Base-by-base conservation (phyloP, 2,797 vertebrate genomes). In the Helostoma temminkii region DNA sequence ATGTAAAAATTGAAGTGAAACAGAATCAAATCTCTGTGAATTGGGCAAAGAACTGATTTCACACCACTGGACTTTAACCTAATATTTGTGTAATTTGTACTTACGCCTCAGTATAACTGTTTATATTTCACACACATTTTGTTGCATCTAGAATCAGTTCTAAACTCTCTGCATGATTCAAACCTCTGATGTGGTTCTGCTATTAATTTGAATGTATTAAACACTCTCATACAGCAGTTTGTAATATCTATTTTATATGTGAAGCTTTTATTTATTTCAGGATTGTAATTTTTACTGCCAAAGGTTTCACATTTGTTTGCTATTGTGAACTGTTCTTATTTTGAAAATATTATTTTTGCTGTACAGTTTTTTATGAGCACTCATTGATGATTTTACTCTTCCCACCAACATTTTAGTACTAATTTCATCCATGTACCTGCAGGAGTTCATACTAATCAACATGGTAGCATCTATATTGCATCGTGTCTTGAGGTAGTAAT, bases 231-330 rank as follows among this genome's bases (percentile, higher is more conserved):
- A 41, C 39, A 59, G 15, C 53, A 55, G 32, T 71, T 52, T 63
- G 52, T 70, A 68, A 48, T 42, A 56, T 74, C 45, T 82, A 74
- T 84, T 75, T 69, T 67, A 81, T 32, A 34, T 34, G 36, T 65
- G 49, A 12, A 72, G 47, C 45, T 66, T 76, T 26, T 66, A 82
- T 87, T 88, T 84, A 81, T 85, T 84, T 49, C 9, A 78, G 15
- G 36, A 83, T 65, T 81, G 78, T 82, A 47, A 41, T 59, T 74
- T 57, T 70, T 81, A 45, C 41, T 25, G 21, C 63, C 45, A 45
- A 48, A 4, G 2, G n/a, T 54, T 16, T 34, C 28, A 16, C n/a
- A 47, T 59, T 39, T 12, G 9, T 68, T 55, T 56, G 67, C 54
- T 64, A 28, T 53, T 59, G 58, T 83, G 73, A 69, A 30, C 8